These are phyloP conservation scores for Microtus pennsylvanicus DNA, from an alignment of 2,113 vertebrate genomes.

Conservation along the genomic window DNA sequence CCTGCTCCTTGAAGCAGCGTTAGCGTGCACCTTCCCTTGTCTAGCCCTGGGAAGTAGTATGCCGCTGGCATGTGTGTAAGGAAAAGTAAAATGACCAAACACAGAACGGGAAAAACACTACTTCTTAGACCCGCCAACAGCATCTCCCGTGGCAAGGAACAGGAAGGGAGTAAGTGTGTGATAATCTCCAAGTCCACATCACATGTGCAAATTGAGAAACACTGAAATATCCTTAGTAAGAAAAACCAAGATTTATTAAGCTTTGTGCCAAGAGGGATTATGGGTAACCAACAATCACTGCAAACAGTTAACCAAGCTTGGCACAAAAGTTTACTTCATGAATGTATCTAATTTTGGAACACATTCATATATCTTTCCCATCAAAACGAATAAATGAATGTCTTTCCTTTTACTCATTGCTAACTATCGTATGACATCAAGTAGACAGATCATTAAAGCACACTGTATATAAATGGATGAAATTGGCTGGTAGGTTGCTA, in stretches of 20 bases:
- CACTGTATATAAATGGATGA: neutral
- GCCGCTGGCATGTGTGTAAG: neutral
- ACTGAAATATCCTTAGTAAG: neutral
- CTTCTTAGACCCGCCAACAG: slow-evolving; percentile 70
- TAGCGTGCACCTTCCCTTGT: neutral
- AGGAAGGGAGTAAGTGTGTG: neutral
- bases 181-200: neutral
- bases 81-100: neutral
- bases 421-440: neutral
- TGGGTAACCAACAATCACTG: neutral
- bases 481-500: neutral
- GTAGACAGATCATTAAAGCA: neutral
- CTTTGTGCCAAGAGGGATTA: neutral
- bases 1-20: neutral
- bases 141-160: slow-evolving; percentile 55
- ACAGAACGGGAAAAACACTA: neutral
- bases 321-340: neutral
- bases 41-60: neutral
- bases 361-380: neutral
- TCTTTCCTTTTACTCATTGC: neutral
- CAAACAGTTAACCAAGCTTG: neutral
- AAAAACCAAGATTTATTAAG: neutral
- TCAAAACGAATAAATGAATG: slow-evolving; percentile 18
- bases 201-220: slow-evolving; percentile 41
- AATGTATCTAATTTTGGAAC: neutral